Evolutionary conservation across 1,140 invertebrate genomes (phyloP).

Genomic region (Formica selysi): DNA sequence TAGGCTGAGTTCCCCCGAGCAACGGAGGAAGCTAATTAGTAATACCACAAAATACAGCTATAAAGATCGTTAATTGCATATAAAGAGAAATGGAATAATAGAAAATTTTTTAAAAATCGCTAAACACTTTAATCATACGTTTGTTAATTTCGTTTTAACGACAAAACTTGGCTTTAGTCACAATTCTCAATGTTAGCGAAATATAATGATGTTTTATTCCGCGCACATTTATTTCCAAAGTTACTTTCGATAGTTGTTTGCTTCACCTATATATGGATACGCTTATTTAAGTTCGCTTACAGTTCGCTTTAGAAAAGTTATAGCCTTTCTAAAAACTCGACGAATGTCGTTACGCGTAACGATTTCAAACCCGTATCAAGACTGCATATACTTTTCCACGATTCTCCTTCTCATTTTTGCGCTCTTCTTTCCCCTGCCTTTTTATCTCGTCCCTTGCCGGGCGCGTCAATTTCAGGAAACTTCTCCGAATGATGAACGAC

Average conservation of each 20-base stretch:
- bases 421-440: not conserved
- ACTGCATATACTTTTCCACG: slow-evolving; percentile 48
- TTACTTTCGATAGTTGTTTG: slow-evolving; percentile 66
- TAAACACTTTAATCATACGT: not conserved
- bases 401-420: not conserved
- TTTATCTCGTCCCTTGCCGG: slow-evolving; percentile 40
- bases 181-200: slow-evolving; percentile 17
- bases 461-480: slow-evolving; percentile 69
- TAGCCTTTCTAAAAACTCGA: slow-evolving; percentile 70
- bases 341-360: slow-evolving; percentile 72
- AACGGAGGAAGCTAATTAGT: slow-evolving; percentile 56
- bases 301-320: slow-evolving; percentile 64
- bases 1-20: slow-evolving; percentile 32
- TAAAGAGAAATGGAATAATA: not conserved
- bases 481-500: slow-evolving; percentile 62
- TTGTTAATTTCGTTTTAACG: not conserved
- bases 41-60: not conserved
- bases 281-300: slow-evolving; percentile 66
- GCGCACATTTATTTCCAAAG: slow-evolving; percentile 32
- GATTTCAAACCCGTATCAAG: slow-evolving; percentile 57
- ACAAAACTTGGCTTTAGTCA: not conserved
- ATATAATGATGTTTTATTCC: slow-evolving; percentile 54
- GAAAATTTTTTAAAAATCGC: not conserved
- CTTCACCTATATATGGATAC: slow-evolving; percentile 24
- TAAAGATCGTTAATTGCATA: slow-evolving; percentile 19